These are phyloP conservation scores for Yasuhikotakia modesta DNA, from an alignment of 2,797 vertebrate genomes.

Conservation along the genomic window DNA sequence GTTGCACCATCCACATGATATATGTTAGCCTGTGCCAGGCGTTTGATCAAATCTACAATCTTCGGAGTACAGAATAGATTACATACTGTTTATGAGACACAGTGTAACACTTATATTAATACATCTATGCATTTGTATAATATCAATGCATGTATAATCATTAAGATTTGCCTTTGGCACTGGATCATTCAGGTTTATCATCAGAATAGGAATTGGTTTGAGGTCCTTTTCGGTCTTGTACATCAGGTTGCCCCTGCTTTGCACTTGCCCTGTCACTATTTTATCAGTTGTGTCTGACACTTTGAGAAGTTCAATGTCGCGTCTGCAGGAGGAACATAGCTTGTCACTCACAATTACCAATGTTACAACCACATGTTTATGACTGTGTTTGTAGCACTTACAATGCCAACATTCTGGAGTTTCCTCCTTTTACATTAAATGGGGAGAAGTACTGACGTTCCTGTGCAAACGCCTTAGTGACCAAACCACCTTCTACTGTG, in stretches of 20 bases:
- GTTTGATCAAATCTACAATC: conserved; percentile 77
- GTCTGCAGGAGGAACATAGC: conserved; percentile 33
- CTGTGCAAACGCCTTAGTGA: conserved; percentile 73
- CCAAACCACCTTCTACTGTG: conserved; percentile 69
- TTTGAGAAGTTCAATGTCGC: conserved; percentile 75
- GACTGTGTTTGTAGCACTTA: conserved; percentile 59
- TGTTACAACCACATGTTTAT: neutral
- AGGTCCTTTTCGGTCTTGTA: conserved; percentile 69
- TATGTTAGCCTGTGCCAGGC: conserved; percentile 74
- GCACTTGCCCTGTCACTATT: conserved; percentile 50
- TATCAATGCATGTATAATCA: neutral
- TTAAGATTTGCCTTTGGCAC: conserved; percentile 75
- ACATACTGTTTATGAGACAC: neutral
- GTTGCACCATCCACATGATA: conserved; percentile 72
- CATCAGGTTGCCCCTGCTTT: conserved; percentile 72
- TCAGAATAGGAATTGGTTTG: conserved; percentile 72
- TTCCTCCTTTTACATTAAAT: conserved; percentile 79
- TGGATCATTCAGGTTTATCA: conserved; percentile 72
- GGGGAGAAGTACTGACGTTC: conserved; percentile 80
- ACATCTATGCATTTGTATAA: neutral
- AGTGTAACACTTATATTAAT: neutral
- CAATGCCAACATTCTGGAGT: conserved; percentile 73
- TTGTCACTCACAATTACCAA: neutral
- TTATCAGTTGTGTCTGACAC: conserved; percentile 64
- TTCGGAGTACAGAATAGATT: conserved; percentile 55